Base-by-base conservation (phyloP, 2,888 invertebrate species). In the Metalampra italica region DNA sequence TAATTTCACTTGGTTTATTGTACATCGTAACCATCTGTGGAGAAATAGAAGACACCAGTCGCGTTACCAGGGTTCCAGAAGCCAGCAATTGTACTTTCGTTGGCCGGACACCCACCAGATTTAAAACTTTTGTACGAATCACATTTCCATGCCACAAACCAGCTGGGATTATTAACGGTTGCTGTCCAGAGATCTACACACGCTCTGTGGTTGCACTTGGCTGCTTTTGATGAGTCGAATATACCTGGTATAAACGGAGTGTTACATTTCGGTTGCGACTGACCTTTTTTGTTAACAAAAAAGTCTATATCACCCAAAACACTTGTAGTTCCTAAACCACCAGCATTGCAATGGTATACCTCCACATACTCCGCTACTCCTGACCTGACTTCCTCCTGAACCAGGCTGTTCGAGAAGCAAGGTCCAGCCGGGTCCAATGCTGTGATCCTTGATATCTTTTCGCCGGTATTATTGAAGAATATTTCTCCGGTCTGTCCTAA, bases 301-400 rank as follows among this genome's bases (percentile, higher is more conserved):
- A 92, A 92, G 64, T 92, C 92, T 5, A 90, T 75, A 45, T 91
- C 91, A 0, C 90, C 92, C 32, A 91, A 64, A 0, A 90, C 85
- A 47, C 82, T 82, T 0, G 81, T 79, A 0, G 89, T 83, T 1
- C 91, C 91, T 1, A 91, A 64, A 0, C 79, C 81, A 11, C 91
- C 92, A 49, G 90, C 90, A 54, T 91, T 91, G 29, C 92, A 92
- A 62, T 92, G 92, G 53, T 92, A 87, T 0, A 91, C 87, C 62
- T 92, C 92, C 0, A 92, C 92, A 58, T 92, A 91, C 0, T 85
- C 78, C 0, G 92, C 92, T 29, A 92, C 90, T 5, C 87, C 86
- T 14, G 87, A 78, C 44, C 91, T 81, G 0, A 93, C 68, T 56
- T 91, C 85, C 13, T 90, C 81, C 41, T 84, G 66, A 1, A 79